Conservation (phyloP, 1,140 invertebrate species). For the Drosophila saltans region DNA sequence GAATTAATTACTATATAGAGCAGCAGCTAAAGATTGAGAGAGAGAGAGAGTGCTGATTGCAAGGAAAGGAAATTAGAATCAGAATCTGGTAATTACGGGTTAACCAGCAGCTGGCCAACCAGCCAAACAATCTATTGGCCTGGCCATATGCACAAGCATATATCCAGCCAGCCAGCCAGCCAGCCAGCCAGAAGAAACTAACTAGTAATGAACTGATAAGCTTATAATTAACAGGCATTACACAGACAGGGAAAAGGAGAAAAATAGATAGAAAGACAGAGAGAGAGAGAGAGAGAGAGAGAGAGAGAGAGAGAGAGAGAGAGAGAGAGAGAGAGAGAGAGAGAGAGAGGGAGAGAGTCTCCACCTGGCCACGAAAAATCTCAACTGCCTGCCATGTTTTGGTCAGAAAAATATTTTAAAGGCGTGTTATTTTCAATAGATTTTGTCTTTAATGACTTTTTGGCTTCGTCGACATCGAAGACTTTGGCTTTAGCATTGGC, state of each 20-base stretch:
- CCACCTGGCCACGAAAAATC: slow-evolving; percentile 35
- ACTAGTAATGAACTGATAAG: slow-evolving; percentile 75
- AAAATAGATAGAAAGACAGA: slow-evolving; percentile 5
- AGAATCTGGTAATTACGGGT: slow-evolving; percentile 29
- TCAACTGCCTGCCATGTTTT: slow-evolving; percentile 28
- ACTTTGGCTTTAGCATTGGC: background rate
- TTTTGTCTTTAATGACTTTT: slow-evolving; percentile 79
- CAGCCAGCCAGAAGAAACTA: slow-evolving; percentile 28
- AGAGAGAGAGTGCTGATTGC: slow-evolving; percentile 3
- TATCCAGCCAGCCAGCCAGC: slow-evolving; percentile 3
- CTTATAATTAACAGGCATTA: slow-evolving; percentile 64
- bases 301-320: slow-evolving; percentile 8
- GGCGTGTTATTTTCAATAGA: slow-evolving; percentile 77
- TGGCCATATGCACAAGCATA: background rate
- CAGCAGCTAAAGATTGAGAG: background rate
- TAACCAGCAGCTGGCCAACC: background rate
- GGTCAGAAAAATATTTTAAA: slow-evolving; percentile 58
- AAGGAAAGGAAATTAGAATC: slow-evolving; percentile 18
- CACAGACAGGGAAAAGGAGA: background rate
- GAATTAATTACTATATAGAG: slow-evolving; percentile 19
- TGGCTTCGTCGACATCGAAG: slow-evolving; percentile 21
- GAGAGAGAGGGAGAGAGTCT: slow-evolving; percentile 14
- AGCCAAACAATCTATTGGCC: background rate
- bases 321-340: no score
- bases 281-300: background rate